Evolutionary conservation across 1,140 invertebrate genomes (phyloP).

Genomic region (Gonatopus flavifemur): DNA sequence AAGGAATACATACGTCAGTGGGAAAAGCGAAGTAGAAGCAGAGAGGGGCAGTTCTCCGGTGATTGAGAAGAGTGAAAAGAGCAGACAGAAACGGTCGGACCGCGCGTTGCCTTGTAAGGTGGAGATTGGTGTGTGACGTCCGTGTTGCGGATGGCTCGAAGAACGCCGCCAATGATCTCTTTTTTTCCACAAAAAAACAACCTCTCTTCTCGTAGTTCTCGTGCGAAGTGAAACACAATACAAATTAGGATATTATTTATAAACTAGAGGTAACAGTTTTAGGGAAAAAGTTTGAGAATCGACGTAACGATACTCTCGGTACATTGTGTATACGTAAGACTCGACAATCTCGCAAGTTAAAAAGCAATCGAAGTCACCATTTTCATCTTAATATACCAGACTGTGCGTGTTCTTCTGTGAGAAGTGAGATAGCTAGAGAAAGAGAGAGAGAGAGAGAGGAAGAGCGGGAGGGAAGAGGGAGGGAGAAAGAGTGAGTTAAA

Average conservation of each 20-base stretch:
- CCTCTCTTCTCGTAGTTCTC: too few species aligned
- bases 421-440: neutral
- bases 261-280: too few species aligned
- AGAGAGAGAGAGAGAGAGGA: slow-evolving; percentile 4
- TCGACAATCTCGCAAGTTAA: slow-evolving; percentile 45
- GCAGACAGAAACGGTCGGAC: slow-evolving; percentile 43
- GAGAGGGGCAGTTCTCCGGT: slow-evolving; percentile 44
- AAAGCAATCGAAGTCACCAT: slow-evolving; percentile 22
- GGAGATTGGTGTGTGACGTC: slow-evolving; percentile 29
- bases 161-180: slow-evolving; percentile 28
- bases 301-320: too few species aligned
- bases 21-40: slow-evolving; percentile 29
- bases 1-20: slow-evolving; percentile 1
- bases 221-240: too few species aligned
- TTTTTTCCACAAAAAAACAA: slow-evolving; percentile 9
- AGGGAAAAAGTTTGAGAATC: too few species aligned
- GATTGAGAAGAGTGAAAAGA: slow-evolving; percentile 45
- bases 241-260: too few species aligned
- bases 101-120: slow-evolving; percentile 47
- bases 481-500: slow-evolving; percentile 19
- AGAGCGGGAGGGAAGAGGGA: slow-evolving; percentile 10
- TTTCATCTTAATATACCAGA: slow-evolving; percentile 25
- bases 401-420: neutral
- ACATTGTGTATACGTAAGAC: slow-evolving; percentile 47
- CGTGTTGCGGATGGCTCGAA: slow-evolving; percentile 33